A percentile compares a stretch with the other conserved stretches of the same genome.
phyloP scores from a whole-genome alignment of 2,888 invertebrate genomes.

The Cosmopolites sordidus region DNA sequence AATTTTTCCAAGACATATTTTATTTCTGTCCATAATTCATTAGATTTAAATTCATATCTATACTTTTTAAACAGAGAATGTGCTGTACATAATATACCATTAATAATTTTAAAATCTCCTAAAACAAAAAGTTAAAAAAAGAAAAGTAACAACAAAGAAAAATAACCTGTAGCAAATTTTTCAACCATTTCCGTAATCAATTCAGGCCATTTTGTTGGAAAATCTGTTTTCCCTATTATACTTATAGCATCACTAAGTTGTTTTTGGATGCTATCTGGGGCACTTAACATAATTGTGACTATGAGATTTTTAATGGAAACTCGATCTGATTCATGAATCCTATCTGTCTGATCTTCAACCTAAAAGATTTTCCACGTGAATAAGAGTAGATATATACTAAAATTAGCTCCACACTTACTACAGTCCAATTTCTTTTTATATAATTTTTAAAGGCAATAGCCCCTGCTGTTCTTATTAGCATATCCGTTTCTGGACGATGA shows the following conservation, averaged over 20 bases:
- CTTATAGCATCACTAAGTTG: slow-evolving; percentile 94
- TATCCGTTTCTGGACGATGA: slow-evolving; percentile 74
- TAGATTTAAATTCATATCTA: slow-evolving; percentile 92
- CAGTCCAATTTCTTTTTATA: slow-evolving; percentile 91
- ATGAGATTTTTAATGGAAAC: slow-evolving; percentile 78
- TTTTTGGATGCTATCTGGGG: slow-evolving; percentile 85
- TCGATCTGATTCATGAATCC: slow-evolving; percentile 77
- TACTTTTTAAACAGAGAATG: slow-evolving; percentile 96
- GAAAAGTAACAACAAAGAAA: background rate
- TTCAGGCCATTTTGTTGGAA: slow-evolving; percentile 94
- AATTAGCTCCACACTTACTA: slow-evolving; percentile 55
- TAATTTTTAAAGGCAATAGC: slow-evolving; percentile 96
- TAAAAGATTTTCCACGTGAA: slow-evolving; percentile 26
- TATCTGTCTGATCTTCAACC: slow-evolving; percentile 70
- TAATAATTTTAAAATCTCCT: slow-evolving; percentile 91
- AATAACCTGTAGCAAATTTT: slow-evolving; percentile 74
- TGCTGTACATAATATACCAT: slow-evolving; percentile 90
- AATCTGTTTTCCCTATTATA: slow-evolving; percentile 94
- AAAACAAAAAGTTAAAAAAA: slow-evolving; percentile 34
- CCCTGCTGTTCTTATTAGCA: slow-evolving; percentile 81
- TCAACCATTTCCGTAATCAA: slow-evolving; percentile 90
- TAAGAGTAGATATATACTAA: background rate
- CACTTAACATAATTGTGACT: slow-evolving; percentile 87
- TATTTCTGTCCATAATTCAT: slow-evolving; percentile 93
- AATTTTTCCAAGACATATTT: slow-evolving; percentile 92